Evolutionary conservation across 2,113 vertebrate species (phyloP), one percentile per base, ranked within the genome.

Genomic region (Lichenostomus cassidix): DNA sequence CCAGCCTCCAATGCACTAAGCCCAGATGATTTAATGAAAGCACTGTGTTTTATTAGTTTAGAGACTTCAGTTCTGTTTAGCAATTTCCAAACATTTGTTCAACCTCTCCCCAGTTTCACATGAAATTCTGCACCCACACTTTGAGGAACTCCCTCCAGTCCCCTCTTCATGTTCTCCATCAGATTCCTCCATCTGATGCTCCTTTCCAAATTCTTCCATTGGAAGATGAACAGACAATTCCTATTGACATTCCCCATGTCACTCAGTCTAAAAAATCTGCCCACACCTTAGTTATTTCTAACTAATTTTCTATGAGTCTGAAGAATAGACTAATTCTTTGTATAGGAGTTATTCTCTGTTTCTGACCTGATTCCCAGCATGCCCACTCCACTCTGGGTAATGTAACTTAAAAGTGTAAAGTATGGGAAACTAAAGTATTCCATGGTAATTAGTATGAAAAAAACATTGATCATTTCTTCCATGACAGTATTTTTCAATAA

Each of bases 121-220:
- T 31, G 33, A 46, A 85, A 58, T 79, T 63, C 65, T 75, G 39
- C 35, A 59, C 12, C 33, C 52, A 19, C 12, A 9, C 8, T 74
- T 47, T 1, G 5, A 65, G 60, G 56, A 68, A 21, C 4, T 35
- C 37, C 28, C 5, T 10, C 10, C 29, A 33, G 5, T 12, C 8
- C 19, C 2, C 4, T 49, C 41, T 69, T 29, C 0, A 0, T 73
- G 8, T 80, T 77, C 55, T 91, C 73, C 83, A 52, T n/a, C 29
- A 83, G 11, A 2, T 73, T 86, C 37, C 46, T 87, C 60, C 28
- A 35, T 7, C 10, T 50, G 35, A 50, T 63, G 28, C 21, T 15
- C 18, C 12, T 11, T 80, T 86, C 49, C 44, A 77, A 69, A 12
- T 39, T 69, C 29, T 73, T 47, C 63, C 24, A 4, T 8, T 49